Evolutionary conservation across 2,113 vertebrate genomes (phyloP), one percentile per base, ranked within the genome.

Genomic region (Cavia aperea): DNA sequence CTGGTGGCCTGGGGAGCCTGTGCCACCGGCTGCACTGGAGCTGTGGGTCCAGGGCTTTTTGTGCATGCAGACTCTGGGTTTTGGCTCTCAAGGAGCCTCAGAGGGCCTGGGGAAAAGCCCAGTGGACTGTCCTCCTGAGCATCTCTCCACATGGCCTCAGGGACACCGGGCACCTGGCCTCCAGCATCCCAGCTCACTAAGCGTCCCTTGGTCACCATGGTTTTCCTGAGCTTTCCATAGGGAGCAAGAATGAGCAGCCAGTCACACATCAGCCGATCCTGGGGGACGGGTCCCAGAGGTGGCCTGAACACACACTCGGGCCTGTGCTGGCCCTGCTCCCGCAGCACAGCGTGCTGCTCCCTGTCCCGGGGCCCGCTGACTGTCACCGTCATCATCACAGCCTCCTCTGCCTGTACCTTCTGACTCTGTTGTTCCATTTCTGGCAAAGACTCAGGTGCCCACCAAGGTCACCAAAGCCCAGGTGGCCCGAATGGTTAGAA

Each of bases 201-300:
- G 18, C 11, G 23, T 5, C 62, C 63, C 51, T 43, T 87, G 31
- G 83, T 87, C 93, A 89, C 89, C 81, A 33, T 70, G 83, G 93
- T 84, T 90, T 90, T 68, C 29, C 92, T 62, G 62, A 93, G 60
- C 51, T 68, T 89, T 82, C 60, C 29, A 29, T 29, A 51, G 39
- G 79, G 3, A 68, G 12, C 63, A 56, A 21, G 73, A 72, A 12
- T 3, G 4, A 23, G n/a, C 70, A 72, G 70, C 36, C 24, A 77
- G 29, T 33, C 26, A 68, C 39, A 39, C 9, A 43, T 39, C 68
- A 73, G 75, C 36, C 4, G 0, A 4, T 7, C 56, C 78, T 7
- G 51, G 23, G 39, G 78, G 60, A 56, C 79, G 51, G 43, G 33
- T 70, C 51, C 56, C 63, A 92, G 94, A 88, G 36, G 88, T 36